phyloP scores from a whole-genome alignment of 37 sponge, comb jelly and placozoan genomes.

The Amphimedon queenslandica region DNA sequence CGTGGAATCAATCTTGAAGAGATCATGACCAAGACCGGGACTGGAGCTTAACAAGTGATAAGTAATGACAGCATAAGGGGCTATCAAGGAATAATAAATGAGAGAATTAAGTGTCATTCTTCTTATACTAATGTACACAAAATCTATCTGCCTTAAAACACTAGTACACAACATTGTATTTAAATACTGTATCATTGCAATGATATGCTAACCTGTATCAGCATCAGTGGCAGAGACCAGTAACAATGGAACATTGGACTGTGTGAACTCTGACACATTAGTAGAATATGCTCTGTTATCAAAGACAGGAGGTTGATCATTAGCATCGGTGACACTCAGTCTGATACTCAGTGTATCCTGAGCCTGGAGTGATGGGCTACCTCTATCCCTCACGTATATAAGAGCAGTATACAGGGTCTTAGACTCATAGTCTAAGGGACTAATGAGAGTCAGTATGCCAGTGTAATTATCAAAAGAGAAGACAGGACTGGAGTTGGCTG shows the following conservation, averaged over 20 bases:
- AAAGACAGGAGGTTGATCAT: conserved; percentile 35
- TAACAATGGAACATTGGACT: conserved; percentile 3
- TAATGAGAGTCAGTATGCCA: background rate
- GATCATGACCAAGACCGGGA: background rate
- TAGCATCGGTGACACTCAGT: conserved; percentile 14
- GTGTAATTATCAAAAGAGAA: background rate
- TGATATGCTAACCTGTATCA: conserved; percentile 15
- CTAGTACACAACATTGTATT: no score
- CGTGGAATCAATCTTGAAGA: conserved; percentile 9
- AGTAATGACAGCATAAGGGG: background rate
- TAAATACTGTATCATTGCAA: no score
- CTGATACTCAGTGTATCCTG: background rate
- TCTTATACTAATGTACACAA: no score
- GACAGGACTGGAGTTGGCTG: background rate
- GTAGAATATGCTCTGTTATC: background rate
- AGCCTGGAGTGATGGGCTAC: background rate
- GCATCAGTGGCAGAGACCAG: conserved; percentile 18
- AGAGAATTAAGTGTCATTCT: no score
- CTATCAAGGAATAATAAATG: no score
- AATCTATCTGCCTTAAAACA: no score
- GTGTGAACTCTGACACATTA: conserved; percentile 24
- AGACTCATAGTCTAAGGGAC: background rate
- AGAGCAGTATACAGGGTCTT: background rate
- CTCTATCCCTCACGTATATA: background rate
- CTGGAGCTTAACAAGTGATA: conserved; percentile 1